Evolutionary conservation across 2,888 invertebrate species (phyloP).

Genomic region (Cosmorhoe ocellata): DNA sequence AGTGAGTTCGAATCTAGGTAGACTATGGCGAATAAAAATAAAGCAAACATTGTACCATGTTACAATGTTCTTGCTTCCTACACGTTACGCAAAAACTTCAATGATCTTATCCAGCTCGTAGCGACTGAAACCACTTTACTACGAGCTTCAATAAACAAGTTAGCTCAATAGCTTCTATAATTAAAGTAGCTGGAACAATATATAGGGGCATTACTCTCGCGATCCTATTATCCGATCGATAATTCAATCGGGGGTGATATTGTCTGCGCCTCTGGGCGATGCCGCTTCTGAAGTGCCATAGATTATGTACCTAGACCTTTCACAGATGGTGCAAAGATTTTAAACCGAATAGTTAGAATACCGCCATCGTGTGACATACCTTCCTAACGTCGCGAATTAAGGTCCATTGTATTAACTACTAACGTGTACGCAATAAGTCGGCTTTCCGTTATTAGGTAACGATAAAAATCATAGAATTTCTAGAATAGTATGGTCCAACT

Average conservation of each 20-base stretch:
- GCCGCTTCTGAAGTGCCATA: conserved; percentile 50
- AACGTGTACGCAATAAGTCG: no score
- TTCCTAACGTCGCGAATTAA: no score
- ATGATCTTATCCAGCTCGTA: conserved; percentile 19
- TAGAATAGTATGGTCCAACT: no score
- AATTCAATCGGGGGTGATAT: conserved; percentile 72
- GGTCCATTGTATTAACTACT: no score
- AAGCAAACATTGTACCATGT: no score
- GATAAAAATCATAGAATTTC: no score
- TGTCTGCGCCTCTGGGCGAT: conserved; percentile 60
- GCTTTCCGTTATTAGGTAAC: no score
- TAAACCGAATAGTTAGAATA: no score
- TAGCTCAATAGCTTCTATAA: conserved; percentile 49
- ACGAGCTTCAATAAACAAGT: conserved; percentile 45
- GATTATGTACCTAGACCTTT: conserved; percentile 10
- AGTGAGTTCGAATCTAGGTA: no score
- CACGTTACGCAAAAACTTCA: not conserved
- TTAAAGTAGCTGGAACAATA: conserved; percentile 63
- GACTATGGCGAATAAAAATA: no score
- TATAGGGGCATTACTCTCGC: conserved; percentile 63
- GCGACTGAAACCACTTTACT: conserved; percentile 27
- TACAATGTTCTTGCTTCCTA: not conserved
- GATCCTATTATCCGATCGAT: conserved; percentile 73
- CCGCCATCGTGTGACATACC: no score
- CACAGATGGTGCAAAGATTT: not conserved